These are phyloP conservation scores for Heliornis fulica DNA, from an alignment of 2,113 vertebrate genomes.

Conservation along the genomic window DNA sequence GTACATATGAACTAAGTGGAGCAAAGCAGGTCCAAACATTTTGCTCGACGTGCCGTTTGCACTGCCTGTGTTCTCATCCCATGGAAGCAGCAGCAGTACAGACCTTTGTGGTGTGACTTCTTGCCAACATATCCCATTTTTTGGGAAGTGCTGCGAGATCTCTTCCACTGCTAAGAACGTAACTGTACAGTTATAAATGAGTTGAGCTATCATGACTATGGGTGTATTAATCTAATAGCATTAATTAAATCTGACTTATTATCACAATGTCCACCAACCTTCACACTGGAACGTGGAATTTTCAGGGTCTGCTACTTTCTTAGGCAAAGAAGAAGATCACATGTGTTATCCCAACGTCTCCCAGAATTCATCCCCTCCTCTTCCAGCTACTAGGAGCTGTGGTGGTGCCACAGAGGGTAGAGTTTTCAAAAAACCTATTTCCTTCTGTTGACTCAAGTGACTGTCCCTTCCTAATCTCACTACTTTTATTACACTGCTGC, in stretches of 20 bases:
- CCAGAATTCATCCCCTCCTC: not conserved
- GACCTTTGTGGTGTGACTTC: not conserved
- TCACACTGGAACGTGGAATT: not conserved
- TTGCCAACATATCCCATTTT: not conserved
- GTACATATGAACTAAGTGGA: not conserved
- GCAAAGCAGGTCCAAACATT: not conserved
- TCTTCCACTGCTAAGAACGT: not conserved
- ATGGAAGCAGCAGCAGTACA: rapidly evolving
- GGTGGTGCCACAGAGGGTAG: not conserved
- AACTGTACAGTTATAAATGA: not conserved
- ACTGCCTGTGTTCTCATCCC: not conserved
- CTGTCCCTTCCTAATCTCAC: not conserved
- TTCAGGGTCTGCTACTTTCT: not conserved
- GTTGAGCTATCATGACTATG: not conserved
- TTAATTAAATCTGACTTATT: not conserved
- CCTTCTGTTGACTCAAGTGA: not conserved
- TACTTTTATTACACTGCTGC: not conserved
- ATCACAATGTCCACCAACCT: not conserved
- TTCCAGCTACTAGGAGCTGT: not conserved
- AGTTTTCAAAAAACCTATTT: not conserved
- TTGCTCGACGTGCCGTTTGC: not conserved
- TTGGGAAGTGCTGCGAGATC: not conserved
- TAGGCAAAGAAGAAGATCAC: not conserved
- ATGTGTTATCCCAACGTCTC: not conserved
- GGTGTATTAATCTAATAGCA: not conserved